Percentiles rank a stretch among this genome's conserved stretches.
These are phyloP conservation scores for Polypterus senegalus DNA, from an alignment of 2,113 vertebrate genomes.

Conservation along the genomic window DNA sequence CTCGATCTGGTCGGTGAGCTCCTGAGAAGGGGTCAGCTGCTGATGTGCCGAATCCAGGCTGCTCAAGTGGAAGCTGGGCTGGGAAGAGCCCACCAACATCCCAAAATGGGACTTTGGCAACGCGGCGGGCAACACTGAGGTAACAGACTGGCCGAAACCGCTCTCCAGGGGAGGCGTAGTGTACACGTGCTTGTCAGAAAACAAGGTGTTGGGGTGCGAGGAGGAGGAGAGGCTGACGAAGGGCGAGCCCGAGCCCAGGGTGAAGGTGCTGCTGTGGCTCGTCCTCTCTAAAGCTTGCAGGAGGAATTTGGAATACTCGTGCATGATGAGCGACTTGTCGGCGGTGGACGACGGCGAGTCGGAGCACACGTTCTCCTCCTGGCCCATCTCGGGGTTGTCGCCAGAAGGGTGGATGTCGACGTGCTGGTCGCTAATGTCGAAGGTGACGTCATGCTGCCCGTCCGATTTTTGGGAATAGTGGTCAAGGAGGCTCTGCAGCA, in stretches of 20 bases:
- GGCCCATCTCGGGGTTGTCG: conserved; percentile 72
- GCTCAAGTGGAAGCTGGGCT: conserved; percentile 81
- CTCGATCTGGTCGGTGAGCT: conserved; percentile 93
- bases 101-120: conserved; percentile 91
- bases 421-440: conserved; percentile 80
- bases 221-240: conserved; percentile 81
- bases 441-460: conserved; percentile 83
- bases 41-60: conserved; percentile 82
- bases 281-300: conserved; percentile 96
- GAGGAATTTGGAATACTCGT: conserved; percentile 96
- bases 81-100: conserved; percentile 81
- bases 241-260: conserved; percentile 75
- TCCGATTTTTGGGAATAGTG: conserved; percentile 91
- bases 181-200: conserved; percentile 90
- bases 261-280: conserved; percentile 80
- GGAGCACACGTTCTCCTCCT: conserved; percentile 61
- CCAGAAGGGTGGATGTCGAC: conserved; percentile 81
- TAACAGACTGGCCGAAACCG: conserved; percentile 78
- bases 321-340: conserved; percentile 85
- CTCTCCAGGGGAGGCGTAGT: conserved; percentile 84
- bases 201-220: conserved; percentile 76
- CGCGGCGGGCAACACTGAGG: conserved; percentile 82
- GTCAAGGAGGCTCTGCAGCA: conserved; percentile 91
- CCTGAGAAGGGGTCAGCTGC: conserved; percentile 96
- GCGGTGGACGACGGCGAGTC: conserved; percentile 65